Evolutionary conservation across 1,140 invertebrate species (phyloP).

Genomic region (Drosophila pseudoananassae): DNA sequence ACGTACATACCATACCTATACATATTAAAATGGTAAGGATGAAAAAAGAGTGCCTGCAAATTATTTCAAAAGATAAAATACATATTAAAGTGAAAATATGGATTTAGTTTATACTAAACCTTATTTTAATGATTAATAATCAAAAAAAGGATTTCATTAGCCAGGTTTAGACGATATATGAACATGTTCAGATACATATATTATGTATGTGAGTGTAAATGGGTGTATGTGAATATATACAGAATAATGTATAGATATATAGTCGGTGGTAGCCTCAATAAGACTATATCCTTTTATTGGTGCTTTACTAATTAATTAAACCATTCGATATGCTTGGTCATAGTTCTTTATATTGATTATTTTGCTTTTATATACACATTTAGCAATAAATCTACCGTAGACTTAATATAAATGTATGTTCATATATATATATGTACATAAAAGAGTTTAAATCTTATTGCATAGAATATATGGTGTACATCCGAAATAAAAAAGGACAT

Average conservation of each 20-base stretch:
- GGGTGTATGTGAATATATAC: constrained; percentile 18
- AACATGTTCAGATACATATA: constrained; percentile 15
- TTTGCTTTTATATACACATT: not conserved
- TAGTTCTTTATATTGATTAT: constrained; percentile 10
- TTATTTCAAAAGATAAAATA: not conserved
- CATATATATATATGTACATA: not conserved
- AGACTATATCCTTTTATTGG: not conserved
- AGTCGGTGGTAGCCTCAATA: not conserved
- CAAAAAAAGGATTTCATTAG: not conserved
- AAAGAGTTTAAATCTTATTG: not conserved
- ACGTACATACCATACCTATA: constrained; percentile 16
- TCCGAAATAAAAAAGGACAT: not conserved
- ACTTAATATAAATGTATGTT: not conserved
- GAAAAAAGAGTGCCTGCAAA: constrained; percentile 18
- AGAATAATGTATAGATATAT: constrained; percentile 7
- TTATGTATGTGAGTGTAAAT: constrained; percentile 22
- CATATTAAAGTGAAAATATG: not conserved
- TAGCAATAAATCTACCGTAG: not conserved
- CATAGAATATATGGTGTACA: not conserved
- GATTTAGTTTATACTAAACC: not conserved
- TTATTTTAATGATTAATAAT: not conserved
- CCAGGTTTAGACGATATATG: not conserved
- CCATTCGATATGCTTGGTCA: not conserved
- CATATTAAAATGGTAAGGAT: constrained; percentile 65
- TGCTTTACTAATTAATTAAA: not conserved